Evolutionary conservation across 2,888 invertebrate species (phyloP), one percentile per base, ranked within the genome.

Genomic region (Tholera decimalis): DNA sequence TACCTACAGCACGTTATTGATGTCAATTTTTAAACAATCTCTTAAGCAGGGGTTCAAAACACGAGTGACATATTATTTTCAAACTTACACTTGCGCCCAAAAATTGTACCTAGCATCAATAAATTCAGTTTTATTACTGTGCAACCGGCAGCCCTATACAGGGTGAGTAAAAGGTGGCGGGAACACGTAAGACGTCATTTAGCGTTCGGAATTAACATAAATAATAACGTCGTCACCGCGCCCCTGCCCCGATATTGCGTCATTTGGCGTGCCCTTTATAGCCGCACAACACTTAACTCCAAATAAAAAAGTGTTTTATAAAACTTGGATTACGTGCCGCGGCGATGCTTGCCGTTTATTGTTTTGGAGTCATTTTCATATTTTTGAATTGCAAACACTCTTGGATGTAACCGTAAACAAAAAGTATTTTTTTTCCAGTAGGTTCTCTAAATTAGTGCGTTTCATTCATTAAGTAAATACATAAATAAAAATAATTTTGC

Each of bases 161-260:
- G 75, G 67, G 78, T 67, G 78, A 84, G 83, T 80, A 77, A 80
- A 85, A 92, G 92, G 91, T 91, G 90, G 86, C 84, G 83, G 74
- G 83, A 89, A 87, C 91, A 93, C 93, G 93, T 93, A 92, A 93
- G 91, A 90, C 93, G 94, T 93, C 93, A 93, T 92, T 93, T 92
- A 92, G 88, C 90, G 89, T 89, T 89, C 82, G 85, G 89, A 95
- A 95, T 95, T 95, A 95, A 93, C 95, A 95, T 95, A 95, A 95
- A 95, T 95, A 95, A 95, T 94, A 93, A 92, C 94, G 93, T 93
- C 93, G 93, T 94, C 92, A 87, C 87, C 90, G 86, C 83, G 73
- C 77, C 81, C 79, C 75, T 50, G 80, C 83, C 82, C 85, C 87
- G 87, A 88, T 90, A 91, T 92, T 90, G 88, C 93, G 93, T 93